Base-by-base conservation (phyloP, 2,113 vertebrate genomes). In the Erythrocercus mccallii region DNA sequence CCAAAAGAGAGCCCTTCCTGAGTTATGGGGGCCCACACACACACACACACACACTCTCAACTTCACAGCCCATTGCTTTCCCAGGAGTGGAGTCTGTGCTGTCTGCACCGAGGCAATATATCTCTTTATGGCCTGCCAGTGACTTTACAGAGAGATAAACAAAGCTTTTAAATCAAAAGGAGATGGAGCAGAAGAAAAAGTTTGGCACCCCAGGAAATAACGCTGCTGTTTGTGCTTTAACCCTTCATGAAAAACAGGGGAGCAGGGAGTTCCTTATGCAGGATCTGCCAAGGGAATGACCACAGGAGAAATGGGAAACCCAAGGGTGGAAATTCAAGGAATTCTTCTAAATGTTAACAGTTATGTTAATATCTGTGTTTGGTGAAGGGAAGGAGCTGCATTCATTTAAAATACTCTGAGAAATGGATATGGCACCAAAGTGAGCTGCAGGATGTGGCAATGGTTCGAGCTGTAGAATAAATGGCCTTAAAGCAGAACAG, bases 121-220 rank as follows among this genome's bases (percentile, higher is more conserved):
- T 98, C 94, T 97, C 96, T 89, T 62, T 92, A 71, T 82, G 40
- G 86, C 94, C 92, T 97, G 96, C 81, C 92, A 90, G 96, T 83
- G 92, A 96, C 96, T 97, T 96, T 83, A 92, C 82, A 90, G 89
- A 88, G 94, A 92, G 89, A 95, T 97, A 96, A 93, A 97, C 86
- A 97, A 97, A 97, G 94, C 82, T 53, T 78, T 96, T 98, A 97
- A 98, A 97, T 98, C 97, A 97, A 88, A 82, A 94, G 82, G 86
- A 81, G 83, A 81, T 0, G 7, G 65, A 95, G 83, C 77, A 95
- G 58, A 92, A 95, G 95, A 86, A 89, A 92, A 88, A 56, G 51
- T 70, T 91, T 94, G 91, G 94, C 86, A 92, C 94, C 86, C 92
- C 80, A 84, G 85, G 83, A 94, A 71, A 45, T 42, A 51, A 62